A percentile compares a stretch with the other conserved stretches of the same genome.
Evolutionary conservation across 1,140 invertebrate genomes (phyloP).

Genomic region (Sipha flava): DNA sequence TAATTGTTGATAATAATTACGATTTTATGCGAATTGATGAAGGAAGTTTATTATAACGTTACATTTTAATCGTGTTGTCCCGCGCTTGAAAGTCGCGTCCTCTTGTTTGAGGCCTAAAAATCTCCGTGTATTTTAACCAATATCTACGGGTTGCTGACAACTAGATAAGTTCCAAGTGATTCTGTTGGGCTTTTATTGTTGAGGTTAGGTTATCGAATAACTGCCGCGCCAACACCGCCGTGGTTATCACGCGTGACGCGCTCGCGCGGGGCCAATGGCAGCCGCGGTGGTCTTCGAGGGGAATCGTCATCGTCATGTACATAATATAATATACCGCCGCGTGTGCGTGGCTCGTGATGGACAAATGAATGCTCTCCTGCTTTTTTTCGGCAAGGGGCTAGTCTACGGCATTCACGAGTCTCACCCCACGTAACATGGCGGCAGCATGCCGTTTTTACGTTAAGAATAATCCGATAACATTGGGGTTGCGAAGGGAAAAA

Average conservation of each 20-base stretch:
- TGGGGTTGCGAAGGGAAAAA: background rate
- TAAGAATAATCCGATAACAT: background rate
- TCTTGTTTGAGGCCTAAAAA: no score
- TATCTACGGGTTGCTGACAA: no score
- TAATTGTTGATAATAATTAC: background rate
- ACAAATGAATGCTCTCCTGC: constrained; percentile 22
- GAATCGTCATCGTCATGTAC: background rate
- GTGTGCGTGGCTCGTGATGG: constrained; percentile 17
- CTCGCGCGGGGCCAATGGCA: background rate
- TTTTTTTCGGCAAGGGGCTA: background rate
- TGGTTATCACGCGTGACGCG: background rate
- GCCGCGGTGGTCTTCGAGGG: background rate
- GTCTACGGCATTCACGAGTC: no score
- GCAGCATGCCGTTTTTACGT: background rate
- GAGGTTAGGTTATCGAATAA: no score
- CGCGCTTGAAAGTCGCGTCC: no score
- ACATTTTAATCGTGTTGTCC: no score
- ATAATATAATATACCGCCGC: no score
- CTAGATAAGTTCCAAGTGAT: no score
- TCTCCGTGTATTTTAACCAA: no score
- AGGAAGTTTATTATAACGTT: no score
- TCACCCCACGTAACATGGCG: background rate
- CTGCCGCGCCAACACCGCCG: background rate
- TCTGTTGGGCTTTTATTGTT: no score
- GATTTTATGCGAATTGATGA: no score